phyloP scores from a whole-genome alignment of 64 coral and sea anemone species.

The Orbicella faveolata region DNA sequence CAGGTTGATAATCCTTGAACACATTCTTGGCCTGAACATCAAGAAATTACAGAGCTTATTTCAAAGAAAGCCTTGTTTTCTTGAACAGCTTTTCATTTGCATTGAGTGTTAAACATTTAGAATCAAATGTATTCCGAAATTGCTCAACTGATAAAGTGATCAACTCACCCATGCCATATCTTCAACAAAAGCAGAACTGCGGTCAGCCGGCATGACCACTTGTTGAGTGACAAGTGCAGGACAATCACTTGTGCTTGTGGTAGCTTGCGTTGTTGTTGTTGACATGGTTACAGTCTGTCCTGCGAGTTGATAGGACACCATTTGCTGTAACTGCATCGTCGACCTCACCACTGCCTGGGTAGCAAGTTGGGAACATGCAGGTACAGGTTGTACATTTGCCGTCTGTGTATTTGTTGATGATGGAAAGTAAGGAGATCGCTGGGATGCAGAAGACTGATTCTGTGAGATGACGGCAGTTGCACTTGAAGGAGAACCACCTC shows the following conservation, averaged over 20 bases:
- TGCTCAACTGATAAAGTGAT: neutral
- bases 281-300: conserved; percentile 3
- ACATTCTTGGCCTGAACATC: conserved; percentile 71
- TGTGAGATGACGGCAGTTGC: neutral
- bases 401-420: neutral
- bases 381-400: neutral
- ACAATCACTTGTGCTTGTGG: neutral
- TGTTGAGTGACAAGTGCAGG: conserved; percentile 16
- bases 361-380: neutral
- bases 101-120: too few species aligned
- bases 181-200: neutral
- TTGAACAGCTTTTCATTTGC: too few species aligned
- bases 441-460: neutral
- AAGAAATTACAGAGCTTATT: neutral
- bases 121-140: too few species aligned
- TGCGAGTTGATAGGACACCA: neutral
- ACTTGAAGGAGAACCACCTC: neutral
- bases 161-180: conserved; percentile 42
- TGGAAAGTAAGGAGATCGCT: neutral
- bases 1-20: conserved; percentile 71
- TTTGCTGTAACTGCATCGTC: conserved; percentile 1
- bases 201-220: neutral
- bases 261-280: neutral
- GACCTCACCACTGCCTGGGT: neutral
- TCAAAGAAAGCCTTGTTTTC: too few species aligned